These are phyloP conservation scores for Mycteria americana DNA, from an alignment of 2,797 vertebrate species.

Conservation along the genomic window DNA sequence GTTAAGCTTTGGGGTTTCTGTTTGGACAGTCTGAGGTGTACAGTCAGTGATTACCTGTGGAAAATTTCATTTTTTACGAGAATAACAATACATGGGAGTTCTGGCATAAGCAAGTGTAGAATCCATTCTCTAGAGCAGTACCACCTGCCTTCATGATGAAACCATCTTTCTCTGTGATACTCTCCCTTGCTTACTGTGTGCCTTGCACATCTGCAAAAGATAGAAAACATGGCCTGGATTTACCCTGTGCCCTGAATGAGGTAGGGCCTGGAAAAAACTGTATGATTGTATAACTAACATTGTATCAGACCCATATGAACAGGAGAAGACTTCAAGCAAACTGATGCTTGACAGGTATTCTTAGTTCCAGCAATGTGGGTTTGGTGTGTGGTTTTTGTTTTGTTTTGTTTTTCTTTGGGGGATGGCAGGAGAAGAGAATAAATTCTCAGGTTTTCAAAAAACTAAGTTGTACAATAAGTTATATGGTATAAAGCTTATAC, in stretches of 20 bases:
- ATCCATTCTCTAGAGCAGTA: background rate
- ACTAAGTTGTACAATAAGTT: background rate
- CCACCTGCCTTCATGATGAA: background rate
- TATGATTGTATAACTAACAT: background rate
- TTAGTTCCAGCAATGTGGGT: background rate
- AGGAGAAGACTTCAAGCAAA: background rate
- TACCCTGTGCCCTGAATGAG: background rate
- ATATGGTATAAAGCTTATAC: background rate
- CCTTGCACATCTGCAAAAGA: background rate
- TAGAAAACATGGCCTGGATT: background rate
- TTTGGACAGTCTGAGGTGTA: background rate
- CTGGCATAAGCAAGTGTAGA: background rate
- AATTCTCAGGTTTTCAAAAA: background rate
- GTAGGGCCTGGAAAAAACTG: background rate
- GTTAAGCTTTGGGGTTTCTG: background rate
- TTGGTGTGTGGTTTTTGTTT: background rate
- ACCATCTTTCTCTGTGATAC: background rate
- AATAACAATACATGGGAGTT: background rate
- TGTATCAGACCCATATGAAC: background rate
- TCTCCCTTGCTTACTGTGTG: background rate
- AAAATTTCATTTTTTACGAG: background rate
- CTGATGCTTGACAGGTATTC: background rate
- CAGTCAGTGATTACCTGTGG: background rate
- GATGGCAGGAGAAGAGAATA: accelerated
- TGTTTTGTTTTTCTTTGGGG: too few species aligned